These are phyloP conservation scores for Oikopleura albicans DNA, from an alignment of 23 tunicate genomes.

Conservation along the genomic window DNA sequence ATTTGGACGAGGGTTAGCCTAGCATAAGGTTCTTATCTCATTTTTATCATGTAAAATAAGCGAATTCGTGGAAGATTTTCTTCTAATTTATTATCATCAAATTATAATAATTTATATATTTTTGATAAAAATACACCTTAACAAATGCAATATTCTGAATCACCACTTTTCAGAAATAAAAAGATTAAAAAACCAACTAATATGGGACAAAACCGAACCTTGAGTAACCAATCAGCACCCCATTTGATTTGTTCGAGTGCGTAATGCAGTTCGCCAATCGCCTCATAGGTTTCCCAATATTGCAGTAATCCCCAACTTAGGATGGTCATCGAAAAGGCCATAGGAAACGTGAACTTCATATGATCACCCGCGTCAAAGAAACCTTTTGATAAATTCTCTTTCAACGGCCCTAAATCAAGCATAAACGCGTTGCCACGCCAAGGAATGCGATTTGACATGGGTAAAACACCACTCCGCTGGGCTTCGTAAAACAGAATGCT, in stretches of 20 bases:
- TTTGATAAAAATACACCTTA: no score
- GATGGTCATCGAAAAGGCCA: conserved; percentile 81
- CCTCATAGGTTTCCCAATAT: conserved; percentile 60
- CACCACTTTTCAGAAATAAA: no score
- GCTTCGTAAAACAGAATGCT: conserved; percentile 73
- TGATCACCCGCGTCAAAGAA: conserved; percentile 88
- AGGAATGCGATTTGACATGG: conserved; percentile 32
- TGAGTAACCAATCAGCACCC: conserved; percentile 78
- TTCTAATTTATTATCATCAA: no score
- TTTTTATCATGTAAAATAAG: no score
- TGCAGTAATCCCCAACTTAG: conserved; percentile 73
- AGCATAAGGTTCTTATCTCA: no score
- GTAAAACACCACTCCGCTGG: conserved; percentile 57
- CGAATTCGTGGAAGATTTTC: no score
- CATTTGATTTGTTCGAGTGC: conserved; percentile 39
- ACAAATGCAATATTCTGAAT: no score
- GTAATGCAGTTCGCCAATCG: conserved; percentile 35
- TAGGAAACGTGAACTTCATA: conserved; percentile 75
- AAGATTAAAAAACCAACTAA: no score
- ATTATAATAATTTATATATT: no score
- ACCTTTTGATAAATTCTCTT: conserved; percentile 75
- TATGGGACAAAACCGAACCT: no score
- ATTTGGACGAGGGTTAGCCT: background rate
- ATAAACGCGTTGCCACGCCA: conserved; percentile 72
- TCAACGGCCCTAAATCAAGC: conserved; percentile 29